Base-by-base conservation (phyloP, 2,113 vertebrate species). In the Bubo scandiacus region DNA sequence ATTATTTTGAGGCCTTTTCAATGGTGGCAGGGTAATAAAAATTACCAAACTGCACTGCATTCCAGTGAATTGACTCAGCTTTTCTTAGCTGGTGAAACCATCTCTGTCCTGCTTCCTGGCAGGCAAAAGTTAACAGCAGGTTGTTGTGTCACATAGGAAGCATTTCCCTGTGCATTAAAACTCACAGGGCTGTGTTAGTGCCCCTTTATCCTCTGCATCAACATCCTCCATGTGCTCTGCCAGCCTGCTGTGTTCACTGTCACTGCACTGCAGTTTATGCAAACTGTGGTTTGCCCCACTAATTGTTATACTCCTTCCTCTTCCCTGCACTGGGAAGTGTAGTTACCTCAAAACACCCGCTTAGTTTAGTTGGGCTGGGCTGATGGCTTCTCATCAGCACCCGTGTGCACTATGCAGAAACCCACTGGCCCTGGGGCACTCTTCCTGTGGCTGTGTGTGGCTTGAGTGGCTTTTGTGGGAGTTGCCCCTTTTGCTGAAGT, bases 341-440 rank as follows among this genome's bases (percentile, higher is more conserved):
- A 21, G 25, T 42, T 66, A 16, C 55, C 55, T 45, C 3, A 2
- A 23, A 15, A 6, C 5, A 4, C 36, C 68, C 42, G 6, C 13
- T 12, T 3, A 4, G 2, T 20, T 61, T 15, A 29, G 58, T 19
- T 51, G 79, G 25, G 29, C 27, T 45, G 45, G 11, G n/a, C 73
- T 61, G 66, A 16, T 40, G 0, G 0, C 49, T 88, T 20, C 81
- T 57, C 19, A 1, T 13, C 34, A 54, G 21, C 72, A 12, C 20
- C 26, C 20, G 0, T 0, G 29, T 30, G 70, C 36, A 0, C 52
- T 9, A 0, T 34, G 38, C 80, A 66, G 67, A 57, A 55, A 26
- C 27, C n/a, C 0, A 4, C 61, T 40, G 51, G 58, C 45, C 54
- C 47, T 4, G 14, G 25, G n/a, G 11, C 21, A 4, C 34, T 18